Conservation (phyloP, 2,797 vertebrate species). For the Falco berigora region DNA sequence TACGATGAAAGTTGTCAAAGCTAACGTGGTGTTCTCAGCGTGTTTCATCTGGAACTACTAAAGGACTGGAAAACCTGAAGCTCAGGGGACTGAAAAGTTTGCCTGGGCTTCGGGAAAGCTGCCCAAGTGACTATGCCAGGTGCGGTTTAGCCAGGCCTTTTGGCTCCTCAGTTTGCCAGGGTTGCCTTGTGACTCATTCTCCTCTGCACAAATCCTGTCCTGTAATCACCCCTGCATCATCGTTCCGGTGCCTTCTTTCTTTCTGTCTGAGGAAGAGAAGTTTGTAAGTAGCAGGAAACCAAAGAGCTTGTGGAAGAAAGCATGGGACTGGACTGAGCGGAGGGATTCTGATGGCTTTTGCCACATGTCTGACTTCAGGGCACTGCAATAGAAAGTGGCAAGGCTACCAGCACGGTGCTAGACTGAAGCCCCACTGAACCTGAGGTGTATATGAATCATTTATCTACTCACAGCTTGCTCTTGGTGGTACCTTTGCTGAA, state of each 20-base stretch:
- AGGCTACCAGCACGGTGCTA: accelerated
- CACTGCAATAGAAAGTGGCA: not conserved
- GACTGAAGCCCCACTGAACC: not conserved
- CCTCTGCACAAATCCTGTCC: not conserved
- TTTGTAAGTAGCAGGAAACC: not conserved
- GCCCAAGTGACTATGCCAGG: not conserved
- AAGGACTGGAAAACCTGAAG: not conserved
- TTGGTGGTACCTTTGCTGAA: not conserved
- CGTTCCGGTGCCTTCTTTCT: not conserved
- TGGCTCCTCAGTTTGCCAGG: not conserved
- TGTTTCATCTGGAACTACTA: not conserved
- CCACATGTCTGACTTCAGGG: not conserved
- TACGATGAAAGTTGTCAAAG: not conserved
- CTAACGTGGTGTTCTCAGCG: not conserved
- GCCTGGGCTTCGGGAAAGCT: not conserved
- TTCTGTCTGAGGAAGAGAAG: not conserved
- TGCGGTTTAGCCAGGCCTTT: not conserved
- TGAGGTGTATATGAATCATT: not conserved
- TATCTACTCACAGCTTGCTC: not conserved
- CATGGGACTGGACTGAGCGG: not conserved
- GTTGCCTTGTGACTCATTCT: not conserved
- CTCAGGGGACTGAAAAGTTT: not conserved
- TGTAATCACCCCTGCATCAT: not conserved
- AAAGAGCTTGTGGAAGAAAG: not conserved
- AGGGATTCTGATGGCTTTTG: not conserved